Base-by-base conservation (phyloP, 2,797 vertebrate genomes). In the Echiichthys vipera region DNA sequence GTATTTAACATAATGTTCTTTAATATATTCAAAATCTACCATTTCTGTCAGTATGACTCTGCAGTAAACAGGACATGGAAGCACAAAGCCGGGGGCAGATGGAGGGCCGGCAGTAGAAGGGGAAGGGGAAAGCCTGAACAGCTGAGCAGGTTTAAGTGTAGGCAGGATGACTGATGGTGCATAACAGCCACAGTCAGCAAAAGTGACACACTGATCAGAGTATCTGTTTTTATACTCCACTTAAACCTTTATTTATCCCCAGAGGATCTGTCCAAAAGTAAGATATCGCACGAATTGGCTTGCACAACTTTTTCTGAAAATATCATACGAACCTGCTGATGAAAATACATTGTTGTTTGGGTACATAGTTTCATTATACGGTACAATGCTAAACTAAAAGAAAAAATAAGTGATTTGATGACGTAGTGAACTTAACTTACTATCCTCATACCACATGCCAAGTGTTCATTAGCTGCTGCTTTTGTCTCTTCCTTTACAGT, bases 61-160 rank as follows among this genome's bases (percentile, higher is more conserved):
- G 73, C 78, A 80, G 80, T 68, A 73, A 83, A 65, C 74, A 70
- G 77, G 71, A 80, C 63, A 40, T 27, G 55, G 37, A 64, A 39
- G 74, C 24, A 73, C 22, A 61, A 24, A 81, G 76, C 78, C 56
- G 11, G 24, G 76, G 69, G 68, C 91, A 89, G 91, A 88, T 91
- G 89, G 86, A 90, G 77, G 66, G 66, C 77, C 86, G 80, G 84
- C n/a, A n/a, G n/a, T n/a, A n/a, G n/a, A n/a, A n/a, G n/a, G n/a
- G n/a, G 76, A 84, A 80, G 85, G 83, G 79, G 80, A 71, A 81
- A 87, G 83, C 73, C 86, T 85, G 87, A 82, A 84, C 84, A 83
- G 84, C 64, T 43, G 73, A 77, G 81, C 85, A 85, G 86, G 79
- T 86, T 79, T 76, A 77, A 81, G 68, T 71, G 42, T 51, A 81